Conservation (phyloP, 2,113 vertebrate genomes). For the Plestiodon gilberti region DNA sequence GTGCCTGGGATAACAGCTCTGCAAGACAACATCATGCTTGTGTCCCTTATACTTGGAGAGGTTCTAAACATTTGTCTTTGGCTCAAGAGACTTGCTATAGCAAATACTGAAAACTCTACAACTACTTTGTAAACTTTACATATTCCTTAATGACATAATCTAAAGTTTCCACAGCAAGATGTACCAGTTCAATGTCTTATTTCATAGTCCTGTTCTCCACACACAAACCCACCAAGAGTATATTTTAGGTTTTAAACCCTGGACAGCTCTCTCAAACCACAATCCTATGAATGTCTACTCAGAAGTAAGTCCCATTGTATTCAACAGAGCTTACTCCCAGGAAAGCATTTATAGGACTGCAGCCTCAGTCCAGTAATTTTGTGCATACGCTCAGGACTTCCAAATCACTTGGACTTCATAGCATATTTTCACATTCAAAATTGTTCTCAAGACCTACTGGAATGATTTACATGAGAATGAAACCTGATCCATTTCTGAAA, state of each 20-base stretch:
- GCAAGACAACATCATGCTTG: not conserved
- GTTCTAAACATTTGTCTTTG: not conserved
- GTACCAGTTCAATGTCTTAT: not conserved
- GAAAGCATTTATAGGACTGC: not conserved
- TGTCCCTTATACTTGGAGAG: not conserved
- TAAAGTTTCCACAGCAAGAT: not conserved
- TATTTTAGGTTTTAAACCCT: not conserved
- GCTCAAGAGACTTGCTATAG: not conserved
- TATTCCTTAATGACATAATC: not conserved
- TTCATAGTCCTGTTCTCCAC: too few species aligned
- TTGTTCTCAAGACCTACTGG: not conserved
- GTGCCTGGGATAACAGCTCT: not conserved
- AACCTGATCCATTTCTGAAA: not conserved
- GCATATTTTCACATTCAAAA: not conserved
- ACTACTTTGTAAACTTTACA: not conserved
- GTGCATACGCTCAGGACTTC: not conserved
- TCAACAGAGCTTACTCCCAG: too few species aligned
- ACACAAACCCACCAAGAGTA: not conserved
- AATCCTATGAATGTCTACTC: too few species aligned
- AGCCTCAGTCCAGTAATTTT: not conserved
- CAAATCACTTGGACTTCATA: not conserved
- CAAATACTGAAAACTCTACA: not conserved
- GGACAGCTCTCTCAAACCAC: not conserved
- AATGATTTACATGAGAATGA: not conserved
- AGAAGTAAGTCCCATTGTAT: too few species aligned